Evolutionary conservation across 2,888 invertebrate species (phyloP).

Genomic region (Athalia rosae): DNA sequence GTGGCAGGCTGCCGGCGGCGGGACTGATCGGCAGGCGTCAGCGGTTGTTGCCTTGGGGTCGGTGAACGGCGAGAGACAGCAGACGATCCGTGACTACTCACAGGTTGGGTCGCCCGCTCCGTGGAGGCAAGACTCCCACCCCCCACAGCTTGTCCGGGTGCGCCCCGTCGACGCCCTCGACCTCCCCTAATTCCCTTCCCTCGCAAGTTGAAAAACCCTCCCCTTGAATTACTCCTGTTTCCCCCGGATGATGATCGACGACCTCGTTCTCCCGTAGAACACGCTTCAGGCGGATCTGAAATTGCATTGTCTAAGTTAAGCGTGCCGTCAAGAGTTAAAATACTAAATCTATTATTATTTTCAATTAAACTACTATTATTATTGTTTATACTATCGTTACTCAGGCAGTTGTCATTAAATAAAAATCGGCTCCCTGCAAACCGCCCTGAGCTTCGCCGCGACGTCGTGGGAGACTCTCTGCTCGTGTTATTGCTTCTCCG

Average conservation of each 20-base stretch:
- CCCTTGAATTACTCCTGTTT: neutral
- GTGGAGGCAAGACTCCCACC: neutral
- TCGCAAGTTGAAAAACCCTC: neutral
- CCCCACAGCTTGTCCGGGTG: neutral
- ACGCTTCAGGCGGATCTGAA: neutral
- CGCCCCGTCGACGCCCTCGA: too few species aligned
- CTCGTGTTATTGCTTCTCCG: neutral
- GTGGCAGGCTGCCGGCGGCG: neutral
- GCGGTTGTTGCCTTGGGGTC: neutral
- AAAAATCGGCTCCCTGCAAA: too few species aligned
- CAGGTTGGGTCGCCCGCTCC: neutral
- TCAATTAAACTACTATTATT: neutral
- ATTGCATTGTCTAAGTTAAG: neutral
- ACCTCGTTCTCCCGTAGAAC: neutral
- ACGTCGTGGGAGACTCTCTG: neutral
- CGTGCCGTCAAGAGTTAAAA: neutral
- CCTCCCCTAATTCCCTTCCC: neutral
- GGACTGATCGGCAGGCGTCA: neutral
- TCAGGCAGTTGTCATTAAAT: too few species aligned
- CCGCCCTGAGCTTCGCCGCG: neutral
- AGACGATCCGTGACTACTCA: conserved; percentile 4
- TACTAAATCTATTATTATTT: neutral
- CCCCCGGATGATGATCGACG: neutral
- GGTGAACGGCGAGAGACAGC: neutral
- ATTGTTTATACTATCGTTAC: too few species aligned